Base-by-base conservation (phyloP, 2,113 vertebrate species). In the Thunnus thynnus region DNA sequence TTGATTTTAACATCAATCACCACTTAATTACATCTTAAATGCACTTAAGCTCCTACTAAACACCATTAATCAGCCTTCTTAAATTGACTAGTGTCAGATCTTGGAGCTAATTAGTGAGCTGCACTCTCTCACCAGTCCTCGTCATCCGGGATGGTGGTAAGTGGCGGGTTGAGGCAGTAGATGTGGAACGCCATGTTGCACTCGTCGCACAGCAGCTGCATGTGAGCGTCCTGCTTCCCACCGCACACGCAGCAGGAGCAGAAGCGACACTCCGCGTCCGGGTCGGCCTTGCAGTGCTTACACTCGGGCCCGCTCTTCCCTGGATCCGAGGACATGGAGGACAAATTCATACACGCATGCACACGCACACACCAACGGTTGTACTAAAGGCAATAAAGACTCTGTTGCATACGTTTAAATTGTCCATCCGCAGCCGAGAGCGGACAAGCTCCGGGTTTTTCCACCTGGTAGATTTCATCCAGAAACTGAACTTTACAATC, bases 141-240 rank as follows among this genome's bases (percentile, higher is more conserved):
- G 81, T 99, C 98, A 85, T 99, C 98, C 25, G 98, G 98, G 93
- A 99, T 97, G 92, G 97, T 97, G 91, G 96, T 93, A 91, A 99
- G 95, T 3, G 98, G 97, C 25, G 98, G 98, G 90, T 96, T 98
- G 93, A 99, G 95, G 90, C 98, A 99, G 94, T 99, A 99, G 90
- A 99, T 98, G 90, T 99, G 98, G 92, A 98, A 99, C 54, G 98
- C 98, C 98, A 98, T 97, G 93, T 99, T 99, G 92, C 98, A 99
- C 93, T 99, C 98, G 79, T 99, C 98, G 91, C 98, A 99, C 3
- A 99, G 94, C 89, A 99, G 96, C 84, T 99, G 98, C 98, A 98
- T 99, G 91, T 97, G 97, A 79, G 98, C 97, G 50, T 99, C 98
- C 86, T 97, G 98, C 91, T 99, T 99, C 54, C 98, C 98, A 62